These are phyloP conservation scores for Aegithalos caudatus DNA, from an alignment of 2,113 vertebrate genomes.

Conservation along the genomic window DNA sequence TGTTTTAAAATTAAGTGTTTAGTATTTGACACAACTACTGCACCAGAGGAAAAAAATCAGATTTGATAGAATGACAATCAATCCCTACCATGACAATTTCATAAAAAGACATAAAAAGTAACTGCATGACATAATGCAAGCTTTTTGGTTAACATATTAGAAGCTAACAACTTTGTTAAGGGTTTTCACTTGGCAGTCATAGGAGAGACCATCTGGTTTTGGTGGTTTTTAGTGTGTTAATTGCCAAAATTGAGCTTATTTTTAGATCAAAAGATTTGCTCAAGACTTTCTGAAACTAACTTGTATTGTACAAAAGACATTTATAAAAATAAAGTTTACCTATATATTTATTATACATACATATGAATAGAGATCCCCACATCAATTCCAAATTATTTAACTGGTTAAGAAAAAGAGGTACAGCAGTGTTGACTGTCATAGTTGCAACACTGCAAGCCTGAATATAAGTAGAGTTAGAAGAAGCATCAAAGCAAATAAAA, in stretches of 20 bases:
- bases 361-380: background rate
- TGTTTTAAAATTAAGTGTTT: background rate
- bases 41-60: rapidly evolving
- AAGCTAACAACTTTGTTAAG: background rate
- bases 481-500: background rate
- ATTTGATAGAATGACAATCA: background rate
- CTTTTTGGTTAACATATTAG: background rate
- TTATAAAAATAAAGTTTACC: background rate
- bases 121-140: background rate
- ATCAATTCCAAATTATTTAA: background rate
- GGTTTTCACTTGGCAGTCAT: background rate
- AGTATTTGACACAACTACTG: background rate
- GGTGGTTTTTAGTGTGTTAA: background rate
- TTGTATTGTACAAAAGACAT: background rate
- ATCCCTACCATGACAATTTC: background rate
- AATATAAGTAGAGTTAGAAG: background rate
- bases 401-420: background rate
- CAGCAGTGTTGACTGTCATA: background rate
- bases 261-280: background rate
- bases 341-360: background rate
- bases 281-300: background rate
- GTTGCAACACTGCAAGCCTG: background rate
- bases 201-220: background rate
- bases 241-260: background rate
- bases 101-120: background rate